phyloP scores from a whole-genome alignment of 1,140 invertebrate species.

The Camponotus floridanus region DNA sequence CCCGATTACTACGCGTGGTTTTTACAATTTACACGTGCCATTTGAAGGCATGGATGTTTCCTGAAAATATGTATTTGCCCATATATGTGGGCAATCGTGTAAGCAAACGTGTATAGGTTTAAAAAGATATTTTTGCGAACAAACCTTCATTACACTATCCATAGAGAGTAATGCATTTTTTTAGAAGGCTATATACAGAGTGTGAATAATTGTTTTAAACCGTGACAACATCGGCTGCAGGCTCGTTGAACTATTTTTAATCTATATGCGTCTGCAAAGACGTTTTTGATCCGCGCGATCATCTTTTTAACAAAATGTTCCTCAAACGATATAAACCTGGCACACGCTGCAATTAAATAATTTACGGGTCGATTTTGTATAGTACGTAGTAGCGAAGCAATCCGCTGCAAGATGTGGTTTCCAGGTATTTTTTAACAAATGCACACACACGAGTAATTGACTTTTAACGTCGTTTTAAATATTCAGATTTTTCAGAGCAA shows the following conservation, averaged over 20 bases:
- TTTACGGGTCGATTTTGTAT: constrained; percentile 41
- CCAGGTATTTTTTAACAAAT: constrained; percentile 24
- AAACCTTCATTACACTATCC: constrained; percentile 62
- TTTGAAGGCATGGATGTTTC: constrained; percentile 41
- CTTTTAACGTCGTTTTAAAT: constrained; percentile 51
- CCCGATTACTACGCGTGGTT: constrained; percentile 36
- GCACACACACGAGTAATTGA: constrained; percentile 30
- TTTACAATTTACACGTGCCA: constrained; percentile 50
- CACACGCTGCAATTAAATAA: constrained; percentile 50
- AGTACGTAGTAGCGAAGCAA: constrained; percentile 62
- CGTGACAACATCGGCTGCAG: constrained; percentile 42
- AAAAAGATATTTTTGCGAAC: constrained; percentile 73
- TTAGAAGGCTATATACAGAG: constrained; percentile 68
- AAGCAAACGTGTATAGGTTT: constrained; percentile 61
- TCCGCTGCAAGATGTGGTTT: neutral
- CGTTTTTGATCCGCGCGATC: constrained; percentile 63
- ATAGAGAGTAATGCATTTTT: constrained; percentile 67
- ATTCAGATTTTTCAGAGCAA: neutral
- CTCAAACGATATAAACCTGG: constrained; percentile 43
- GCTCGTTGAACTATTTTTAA: constrained; percentile 65
- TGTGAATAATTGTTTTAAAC: constrained; percentile 62
- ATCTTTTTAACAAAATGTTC: constrained; percentile 62
- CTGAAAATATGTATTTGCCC: constrained; percentile 41
- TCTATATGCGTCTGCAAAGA: neutral
- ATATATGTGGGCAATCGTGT: constrained; percentile 39